A percentile compares a stretch with the other conserved stretches of the same genome.
Evolutionary conservation across 2,888 invertebrate genomes (phyloP).

Genomic region (Drosophila dives): DNA sequence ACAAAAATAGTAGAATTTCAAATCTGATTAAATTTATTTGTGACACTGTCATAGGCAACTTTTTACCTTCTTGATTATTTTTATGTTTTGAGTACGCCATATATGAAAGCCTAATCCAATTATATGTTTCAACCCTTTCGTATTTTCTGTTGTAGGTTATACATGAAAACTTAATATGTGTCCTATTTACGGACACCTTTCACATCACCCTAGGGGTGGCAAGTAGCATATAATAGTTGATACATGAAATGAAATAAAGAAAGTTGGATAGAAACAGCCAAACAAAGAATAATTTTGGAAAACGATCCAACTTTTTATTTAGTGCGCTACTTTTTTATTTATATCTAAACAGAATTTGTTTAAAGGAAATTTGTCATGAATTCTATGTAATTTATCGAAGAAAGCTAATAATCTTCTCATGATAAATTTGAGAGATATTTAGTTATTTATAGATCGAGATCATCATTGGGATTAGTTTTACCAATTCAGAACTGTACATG

Average conservation of each 20-base stretch:
- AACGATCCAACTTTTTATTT: conserved; percentile 5
- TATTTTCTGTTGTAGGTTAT: background rate
- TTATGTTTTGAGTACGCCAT: background rate
- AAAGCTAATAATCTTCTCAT: background rate
- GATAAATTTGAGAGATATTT: background rate
- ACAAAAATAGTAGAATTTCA: conserved; percentile 14
- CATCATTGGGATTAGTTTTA: conserved; percentile 7
- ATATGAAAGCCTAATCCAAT: background rate
- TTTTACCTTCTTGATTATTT: background rate
- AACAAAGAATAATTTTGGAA: background rate
- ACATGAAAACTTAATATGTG: background rate
- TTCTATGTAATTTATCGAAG: background rate
- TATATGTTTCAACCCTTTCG: background rate
- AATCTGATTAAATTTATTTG: background rate
- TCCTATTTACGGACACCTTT: background rate
- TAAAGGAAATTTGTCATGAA: background rate
- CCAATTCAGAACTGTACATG: background rate
- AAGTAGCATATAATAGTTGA: conserved; percentile 5
- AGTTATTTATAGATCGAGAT: conserved; percentile 17
- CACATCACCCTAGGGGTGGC: background rate
- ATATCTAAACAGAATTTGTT: background rate
- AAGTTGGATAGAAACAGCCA: background rate
- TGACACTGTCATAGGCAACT: background rate
- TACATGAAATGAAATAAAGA: conserved; percentile 4
- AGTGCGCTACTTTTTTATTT: background rate